Evolutionary conservation across 1,140 invertebrate genomes (phyloP).

Genomic region (Octopus bimaculoides): DNA sequence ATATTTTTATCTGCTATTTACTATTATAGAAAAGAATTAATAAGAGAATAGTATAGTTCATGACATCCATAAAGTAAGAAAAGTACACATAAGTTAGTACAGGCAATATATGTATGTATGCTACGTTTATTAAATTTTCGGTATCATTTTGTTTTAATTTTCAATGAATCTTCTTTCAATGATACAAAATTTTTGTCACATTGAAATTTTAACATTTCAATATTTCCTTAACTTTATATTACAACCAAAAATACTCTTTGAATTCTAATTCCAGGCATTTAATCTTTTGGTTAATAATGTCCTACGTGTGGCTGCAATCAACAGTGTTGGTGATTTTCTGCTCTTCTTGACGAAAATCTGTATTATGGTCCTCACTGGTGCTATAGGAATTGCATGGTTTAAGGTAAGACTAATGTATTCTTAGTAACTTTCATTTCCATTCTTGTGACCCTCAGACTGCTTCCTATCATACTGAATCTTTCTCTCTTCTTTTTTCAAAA

Average conservation of each 20-base stretch:
- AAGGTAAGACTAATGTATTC: constrained; percentile 40
- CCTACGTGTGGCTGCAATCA: constrained; percentile 85
- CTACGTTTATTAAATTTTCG: constrained; percentile 4
- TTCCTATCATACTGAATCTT: too few relatives aligned
- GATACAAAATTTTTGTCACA: neutral
- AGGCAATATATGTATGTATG: neutral
- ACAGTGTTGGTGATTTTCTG: constrained; percentile 91
- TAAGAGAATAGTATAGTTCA: too few relatives aligned
- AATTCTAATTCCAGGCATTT: constrained; percentile 41
- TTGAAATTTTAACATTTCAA: neutral
- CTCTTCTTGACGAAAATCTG: constrained; percentile 86
- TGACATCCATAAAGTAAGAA: too few relatives aligned
- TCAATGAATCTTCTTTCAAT: neutral
- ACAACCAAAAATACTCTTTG: neutral
- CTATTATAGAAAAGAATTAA: too few relatives aligned
- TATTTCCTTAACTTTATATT: neutral
- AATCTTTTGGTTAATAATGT: constrained; percentile 65
- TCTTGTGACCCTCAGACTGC: too few relatives aligned
- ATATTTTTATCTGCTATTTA: too few relatives aligned
- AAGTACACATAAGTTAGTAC: too few relatives aligned
- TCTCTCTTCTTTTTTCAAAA: too few relatives aligned
- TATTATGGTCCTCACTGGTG: constrained; percentile 66
- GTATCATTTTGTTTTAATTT: neutral
- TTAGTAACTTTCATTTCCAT: too few relatives aligned
- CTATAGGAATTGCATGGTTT: constrained; percentile 63